A percentile compares a stretch with the other conserved stretches of the same genome.
phyloP scores from a whole-genome alignment of 2,888 invertebrate species.

The Luperina testacea region DNA sequence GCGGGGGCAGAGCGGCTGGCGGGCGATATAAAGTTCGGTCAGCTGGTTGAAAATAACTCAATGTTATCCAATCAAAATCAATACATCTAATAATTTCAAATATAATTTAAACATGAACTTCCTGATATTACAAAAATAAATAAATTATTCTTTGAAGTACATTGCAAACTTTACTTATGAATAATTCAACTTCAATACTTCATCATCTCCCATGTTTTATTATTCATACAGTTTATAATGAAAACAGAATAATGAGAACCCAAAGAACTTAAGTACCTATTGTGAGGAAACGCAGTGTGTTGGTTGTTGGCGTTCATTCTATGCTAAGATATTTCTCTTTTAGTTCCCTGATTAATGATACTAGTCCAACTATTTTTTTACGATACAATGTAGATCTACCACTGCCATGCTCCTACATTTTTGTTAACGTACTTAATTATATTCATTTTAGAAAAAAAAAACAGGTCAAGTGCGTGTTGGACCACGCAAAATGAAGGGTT shows the following conservation, averaged over 20 bases:
- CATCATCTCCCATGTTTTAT: slow-evolving; percentile 30
- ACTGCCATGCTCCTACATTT: neutral
- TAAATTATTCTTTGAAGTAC: slow-evolving; percentile 32
- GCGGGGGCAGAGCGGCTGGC: no score
- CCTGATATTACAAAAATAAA: slow-evolving; percentile 1
- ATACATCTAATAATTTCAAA: neutral
- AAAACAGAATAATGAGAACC: slow-evolving; percentile 31
- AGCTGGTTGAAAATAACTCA: neutral
- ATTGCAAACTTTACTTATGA: slow-evolving; percentile 47
- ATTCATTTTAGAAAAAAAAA: neutral
- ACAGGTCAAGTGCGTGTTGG: no score
- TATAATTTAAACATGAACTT: slow-evolving; percentile 20
- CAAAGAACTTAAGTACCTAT: neutral
- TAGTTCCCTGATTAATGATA: neutral
- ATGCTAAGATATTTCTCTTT: neutral
- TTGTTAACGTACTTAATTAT: neutral
- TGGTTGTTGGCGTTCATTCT: neutral
- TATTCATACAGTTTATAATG: slow-evolving; percentile 46
- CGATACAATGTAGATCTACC: neutral
- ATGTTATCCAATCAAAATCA: neutral
- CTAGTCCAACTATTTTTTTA: neutral
- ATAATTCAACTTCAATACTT: slow-evolving; percentile 42
- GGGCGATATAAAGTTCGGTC: no score
- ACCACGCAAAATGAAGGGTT: no score
- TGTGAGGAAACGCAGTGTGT: neutral